Conservation (phyloP, 2,797 vertebrate genomes). For the Schizothorax lantsangensis region DNA sequence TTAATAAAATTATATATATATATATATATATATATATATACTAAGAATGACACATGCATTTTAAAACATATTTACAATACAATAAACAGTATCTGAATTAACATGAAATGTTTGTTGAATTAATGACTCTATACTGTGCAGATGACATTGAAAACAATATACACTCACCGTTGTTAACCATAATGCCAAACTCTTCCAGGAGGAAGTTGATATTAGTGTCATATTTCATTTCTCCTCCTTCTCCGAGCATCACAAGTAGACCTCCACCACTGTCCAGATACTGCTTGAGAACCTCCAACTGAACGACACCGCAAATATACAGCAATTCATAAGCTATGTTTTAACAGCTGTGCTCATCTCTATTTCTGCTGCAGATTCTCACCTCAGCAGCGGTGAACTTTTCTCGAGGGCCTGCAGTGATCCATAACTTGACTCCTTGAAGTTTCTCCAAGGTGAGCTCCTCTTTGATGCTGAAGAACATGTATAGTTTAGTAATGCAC, state of each 20-base stretch:
- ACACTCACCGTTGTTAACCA: slow-evolving; percentile 90
- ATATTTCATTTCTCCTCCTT: slow-evolving; percentile 91
- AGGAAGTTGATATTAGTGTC: slow-evolving; percentile 97
- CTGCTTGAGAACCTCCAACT: slow-evolving; percentile 91
- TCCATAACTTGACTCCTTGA: slow-evolving; percentile 90
- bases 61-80: too few relatives aligned
- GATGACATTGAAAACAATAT: too few relatives aligned
- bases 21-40: too few relatives aligned
- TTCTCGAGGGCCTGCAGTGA: slow-evolving; percentile 92
- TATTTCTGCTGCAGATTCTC: slow-evolving; percentile 47
- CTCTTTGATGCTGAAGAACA: slow-evolving; percentile 86
- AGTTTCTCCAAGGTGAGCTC: slow-evolving; percentile 91
- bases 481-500: not conserved
- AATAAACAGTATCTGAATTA: too few relatives aligned
- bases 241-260: slow-evolving; percentile 93
- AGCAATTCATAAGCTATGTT: not conserved
- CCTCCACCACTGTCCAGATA: slow-evolving; percentile 90
- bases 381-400: slow-evolving; percentile 97
- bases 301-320: slow-evolving; percentile 16
- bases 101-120: too few relatives aligned
- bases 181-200: slow-evolving; percentile 93
- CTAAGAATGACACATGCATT: too few relatives aligned
- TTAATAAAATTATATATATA: too few relatives aligned
- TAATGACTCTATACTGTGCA: too few relatives aligned
- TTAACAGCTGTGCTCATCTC: not conserved